Conservation (phyloP, 2,888 invertebrate genomes). For the Luperina nickerlii region DNA sequence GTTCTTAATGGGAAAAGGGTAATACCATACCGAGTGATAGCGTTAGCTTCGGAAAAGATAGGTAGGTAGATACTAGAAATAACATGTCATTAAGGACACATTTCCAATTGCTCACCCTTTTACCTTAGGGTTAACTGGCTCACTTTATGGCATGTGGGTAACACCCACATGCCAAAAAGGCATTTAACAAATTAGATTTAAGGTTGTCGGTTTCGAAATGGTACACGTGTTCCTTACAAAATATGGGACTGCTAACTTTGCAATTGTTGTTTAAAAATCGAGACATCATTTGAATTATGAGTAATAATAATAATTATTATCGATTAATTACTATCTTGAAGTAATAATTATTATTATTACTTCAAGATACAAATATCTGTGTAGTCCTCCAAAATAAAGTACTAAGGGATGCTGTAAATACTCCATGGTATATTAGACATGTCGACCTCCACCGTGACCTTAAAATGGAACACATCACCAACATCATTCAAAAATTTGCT, state of each 20-base stretch:
- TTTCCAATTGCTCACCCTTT: conserved; percentile 56
- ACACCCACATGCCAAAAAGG: conserved; percentile 31
- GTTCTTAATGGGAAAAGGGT: conserved; percentile 16
- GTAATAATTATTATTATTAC: too few species aligned
- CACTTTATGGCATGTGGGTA: conserved; percentile 24
- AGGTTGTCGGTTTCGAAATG: neutral
- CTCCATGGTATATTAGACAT: too few species aligned
- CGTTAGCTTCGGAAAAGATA: conserved; percentile 26
- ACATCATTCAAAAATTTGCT: too few species aligned
- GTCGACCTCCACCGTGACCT: too few species aligned
- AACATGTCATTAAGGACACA: conserved; percentile 49
- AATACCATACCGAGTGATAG: conserved; percentile 21
- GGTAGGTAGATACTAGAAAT: conserved; percentile 8
- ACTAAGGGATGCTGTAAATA: too few species aligned
- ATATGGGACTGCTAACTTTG: neutral
- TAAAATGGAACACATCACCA: too few species aligned
- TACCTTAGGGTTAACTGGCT: conserved; percentile 27
- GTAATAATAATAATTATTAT: too few species aligned
- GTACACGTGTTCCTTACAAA: conserved; percentile 2
- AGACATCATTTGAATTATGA: neutral
- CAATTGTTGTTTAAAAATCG: neutral
- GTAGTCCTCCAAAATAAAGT: too few species aligned
- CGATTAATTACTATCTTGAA: too few species aligned
- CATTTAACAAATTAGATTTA: conserved; percentile 38
- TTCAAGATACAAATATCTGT: too few species aligned